These are phyloP conservation scores for Sceliomorpha sp. DNA, from an alignment of 2,888 invertebrate species.

Conservation along the genomic window DNA sequence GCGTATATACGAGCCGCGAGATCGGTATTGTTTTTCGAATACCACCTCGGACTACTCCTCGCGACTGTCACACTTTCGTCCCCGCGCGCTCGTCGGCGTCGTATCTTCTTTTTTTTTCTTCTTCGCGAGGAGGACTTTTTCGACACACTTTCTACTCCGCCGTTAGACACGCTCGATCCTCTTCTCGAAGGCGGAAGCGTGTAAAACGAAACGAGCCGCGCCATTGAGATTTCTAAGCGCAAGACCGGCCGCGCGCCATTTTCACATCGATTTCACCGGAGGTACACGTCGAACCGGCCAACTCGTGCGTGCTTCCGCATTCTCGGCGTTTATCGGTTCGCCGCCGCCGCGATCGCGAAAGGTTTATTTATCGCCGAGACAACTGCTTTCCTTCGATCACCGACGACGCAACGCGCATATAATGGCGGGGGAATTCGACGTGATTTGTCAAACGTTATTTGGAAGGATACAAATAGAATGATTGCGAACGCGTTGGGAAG, in stretches of 20 bases:
- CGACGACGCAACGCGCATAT: neutral
- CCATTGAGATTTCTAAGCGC: constrained; percentile 54
- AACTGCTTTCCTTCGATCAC: constrained; percentile 49
- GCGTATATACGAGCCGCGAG: constrained; percentile 56
- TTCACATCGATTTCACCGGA: constrained; percentile 65
- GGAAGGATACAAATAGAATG: no score
- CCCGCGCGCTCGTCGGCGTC: neutral
- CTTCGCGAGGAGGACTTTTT: neutral
- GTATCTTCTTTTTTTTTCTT: no score
- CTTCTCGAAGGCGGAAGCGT: constrained; percentile 35
- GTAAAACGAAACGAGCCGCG: constrained; percentile 43
- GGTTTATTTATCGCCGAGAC: constrained; percentile 62
- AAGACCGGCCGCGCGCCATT: constrained; percentile 64
- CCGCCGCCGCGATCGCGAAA: constrained; percentile 59
- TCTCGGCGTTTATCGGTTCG: constrained; percentile 62
- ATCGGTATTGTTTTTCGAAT: constrained; percentile 10
- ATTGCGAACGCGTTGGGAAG: no score
- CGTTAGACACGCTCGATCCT: constrained; percentile 35
- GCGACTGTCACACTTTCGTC: constrained; percentile 11
- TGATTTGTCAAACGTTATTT: constrained; percentile 4
- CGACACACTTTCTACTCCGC: constrained; percentile 9
- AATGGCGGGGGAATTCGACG: constrained; percentile 7
- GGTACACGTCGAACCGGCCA: constrained; percentile 59
- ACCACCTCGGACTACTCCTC: constrained; percentile 2
- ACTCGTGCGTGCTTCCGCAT: constrained; percentile 61